Evolutionary conservation across 2,113 vertebrate species (phyloP).

Genomic region (Chionomys nivalis): DNA sequence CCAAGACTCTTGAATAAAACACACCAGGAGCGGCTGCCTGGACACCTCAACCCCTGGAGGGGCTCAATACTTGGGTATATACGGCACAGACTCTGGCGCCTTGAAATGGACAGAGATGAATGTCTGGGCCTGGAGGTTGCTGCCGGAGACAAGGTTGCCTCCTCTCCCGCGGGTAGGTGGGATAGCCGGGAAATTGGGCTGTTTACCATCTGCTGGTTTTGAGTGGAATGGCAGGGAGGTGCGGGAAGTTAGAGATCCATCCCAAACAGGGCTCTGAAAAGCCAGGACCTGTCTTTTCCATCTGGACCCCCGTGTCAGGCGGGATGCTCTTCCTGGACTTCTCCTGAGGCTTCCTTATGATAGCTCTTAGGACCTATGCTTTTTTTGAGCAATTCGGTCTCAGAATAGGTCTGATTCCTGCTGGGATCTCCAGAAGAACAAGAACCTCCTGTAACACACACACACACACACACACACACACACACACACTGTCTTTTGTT

Average conservation of each 20-base stretch:
- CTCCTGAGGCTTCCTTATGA: neutral
- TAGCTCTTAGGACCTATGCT: neutral
- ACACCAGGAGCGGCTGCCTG: neutral
- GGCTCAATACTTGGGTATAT: conserved; percentile 66
- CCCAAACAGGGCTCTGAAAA: neutral
- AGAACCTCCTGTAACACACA: too few relatives aligned
- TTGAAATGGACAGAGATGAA: conserved; percentile 74
- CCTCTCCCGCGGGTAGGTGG: neutral
- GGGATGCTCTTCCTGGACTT: neutral
- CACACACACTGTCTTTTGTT: neutral
- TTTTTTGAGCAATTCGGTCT: neutral
- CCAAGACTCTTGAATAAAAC: neutral
- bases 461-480: neutral
- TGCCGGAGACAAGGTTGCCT: neutral
- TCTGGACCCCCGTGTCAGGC: neutral
- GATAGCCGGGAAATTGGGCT: neutral
- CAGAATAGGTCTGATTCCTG: neutral
- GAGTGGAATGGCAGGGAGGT: neutral
- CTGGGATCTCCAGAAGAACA: neutral
- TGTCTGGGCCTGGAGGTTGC: conserved; percentile 59
- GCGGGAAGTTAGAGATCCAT: neutral
- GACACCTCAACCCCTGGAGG: fast-evolving
- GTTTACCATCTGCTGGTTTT: neutral
- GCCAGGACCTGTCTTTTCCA: neutral
- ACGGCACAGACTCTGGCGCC: conserved; percentile 66